Base-by-base conservation (phyloP, 2,113 vertebrate genomes). In the Microtus ochrogaster region DNA sequence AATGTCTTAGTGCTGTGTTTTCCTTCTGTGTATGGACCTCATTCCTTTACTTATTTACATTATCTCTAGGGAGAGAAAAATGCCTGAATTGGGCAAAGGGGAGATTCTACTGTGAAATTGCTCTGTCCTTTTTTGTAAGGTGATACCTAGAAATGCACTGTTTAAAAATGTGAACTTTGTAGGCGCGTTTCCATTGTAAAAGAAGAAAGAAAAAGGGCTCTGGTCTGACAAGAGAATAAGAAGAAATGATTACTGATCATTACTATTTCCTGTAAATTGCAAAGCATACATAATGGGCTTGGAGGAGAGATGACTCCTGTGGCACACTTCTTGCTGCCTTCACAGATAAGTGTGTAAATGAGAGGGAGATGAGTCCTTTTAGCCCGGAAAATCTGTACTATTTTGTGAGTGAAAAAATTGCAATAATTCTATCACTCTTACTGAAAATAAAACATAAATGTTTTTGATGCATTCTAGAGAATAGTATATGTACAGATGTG, bases 181-280 rank as follows among this genome's bases (percentile, higher is more conserved):
- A 96, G 93, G 36, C 72, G 86, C 39, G 95, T 90, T 95, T 89
- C 92, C 52, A 94, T 97, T 97, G 96, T 88, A 90, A 92, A 95
- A 87, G 70, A 79, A 93, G 96, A 91, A 74, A 84, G 88, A 92
- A 92, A 96, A 95, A 85, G 72, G 88, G 92, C 70, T 89, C 30
- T 95, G 95, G 49, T 44, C 72, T 95, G 94, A 90, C 33, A 81
- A 97, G 97, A 98, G 79, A 95, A 73, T 89, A 97, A 79, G 90
- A 98, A 97, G 96, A 94, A 96, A 90, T 98, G 97, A 98, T 97
- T 97, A 96, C 96, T 95, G 92, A 98, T 98, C 87, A 98, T 98
- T 98, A 94, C 97, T 98, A 90, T 98, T 98, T 97, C 90, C 97
- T 97, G 79, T 97, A 98, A 98, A 98, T 98, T 98, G 97, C 97